Evolutionary conservation across 2,888 invertebrate species (phyloP).

Genomic region (Netelia virgata): DNA sequence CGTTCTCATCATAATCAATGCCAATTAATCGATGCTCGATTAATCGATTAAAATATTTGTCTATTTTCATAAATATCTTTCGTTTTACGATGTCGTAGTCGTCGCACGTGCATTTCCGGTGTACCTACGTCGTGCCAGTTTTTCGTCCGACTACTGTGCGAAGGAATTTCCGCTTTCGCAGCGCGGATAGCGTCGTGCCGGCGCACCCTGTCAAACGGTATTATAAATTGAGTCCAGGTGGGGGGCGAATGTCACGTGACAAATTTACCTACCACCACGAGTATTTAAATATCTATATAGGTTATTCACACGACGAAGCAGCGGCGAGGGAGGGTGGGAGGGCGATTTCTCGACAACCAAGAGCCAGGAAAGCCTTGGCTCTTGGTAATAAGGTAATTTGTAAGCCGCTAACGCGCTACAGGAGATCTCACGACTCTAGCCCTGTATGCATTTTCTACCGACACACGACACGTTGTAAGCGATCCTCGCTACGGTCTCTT

Average conservation of each 20-base stretch:
- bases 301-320: conserved; percentile 7
- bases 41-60: background rate
- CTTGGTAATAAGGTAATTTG: conserved; percentile 69
- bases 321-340: background rate
- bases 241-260: conserved; percentile 13
- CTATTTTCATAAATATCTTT: background rate
- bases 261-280: conserved; percentile 32
- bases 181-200: background rate
- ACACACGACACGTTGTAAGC: background rate
- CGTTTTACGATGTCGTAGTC: background rate
- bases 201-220: conserved; percentile 16
- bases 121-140: background rate
- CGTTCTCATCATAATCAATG: too few species aligned
- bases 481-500: background rate
- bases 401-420: conserved; percentile 57
- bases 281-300: conserved; percentile 18
- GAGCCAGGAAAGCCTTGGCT: conserved; percentile 42
- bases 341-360: conserved; percentile 3
- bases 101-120: conserved; percentile 8
- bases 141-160: background rate
- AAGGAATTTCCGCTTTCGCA: conserved; percentile 14
- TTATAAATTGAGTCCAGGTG: conserved; percentile 26
- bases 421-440: conserved; percentile 31
- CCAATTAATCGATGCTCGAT: too few species aligned
- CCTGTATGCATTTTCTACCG: conserved; percentile 11